phyloP scores from a whole-genome alignment of 2,888 invertebrate species.

The Cataglyphis rosenhaueri region DNA sequence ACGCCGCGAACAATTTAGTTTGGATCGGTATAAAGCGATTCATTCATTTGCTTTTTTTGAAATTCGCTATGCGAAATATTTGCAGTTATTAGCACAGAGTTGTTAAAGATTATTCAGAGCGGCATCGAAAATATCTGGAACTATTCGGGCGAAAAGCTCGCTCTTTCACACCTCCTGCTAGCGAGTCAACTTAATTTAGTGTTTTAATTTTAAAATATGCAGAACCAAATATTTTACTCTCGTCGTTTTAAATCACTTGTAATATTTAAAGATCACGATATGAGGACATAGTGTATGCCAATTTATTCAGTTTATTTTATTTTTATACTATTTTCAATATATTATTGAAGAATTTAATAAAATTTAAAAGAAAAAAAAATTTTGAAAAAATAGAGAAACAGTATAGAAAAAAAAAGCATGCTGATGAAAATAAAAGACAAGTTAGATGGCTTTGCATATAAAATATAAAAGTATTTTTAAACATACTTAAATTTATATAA shows the following conservation, averaged over 20 bases:
- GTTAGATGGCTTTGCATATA: background rate
- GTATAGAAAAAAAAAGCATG: background rate
- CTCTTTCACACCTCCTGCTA: background rate
- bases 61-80: slow-evolving; percentile 8
- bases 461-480: background rate
- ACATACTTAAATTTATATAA: background rate
- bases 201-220: background rate
- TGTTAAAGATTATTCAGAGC: slow-evolving; percentile 40
- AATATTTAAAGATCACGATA: background rate
- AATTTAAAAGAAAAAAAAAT: background rate
- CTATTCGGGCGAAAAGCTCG: slow-evolving; percentile 3
- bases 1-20: slow-evolving; percentile 22
- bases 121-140: slow-evolving; percentile 27
- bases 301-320: background rate
- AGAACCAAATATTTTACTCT: background rate
- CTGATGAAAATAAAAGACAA: background rate
- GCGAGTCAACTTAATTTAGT: slow-evolving; percentile 27
- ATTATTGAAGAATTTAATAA: background rate
- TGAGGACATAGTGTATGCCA: background rate
- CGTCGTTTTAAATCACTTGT: background rate
- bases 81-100: slow-evolving; percentile 34
- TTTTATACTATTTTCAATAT: background rate
- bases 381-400: background rate
- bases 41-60: slow-evolving; percentile 1
- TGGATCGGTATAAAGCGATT: slow-evolving; percentile 4